phyloP scores from a whole-genome alignment of 2,888 invertebrate genomes.

The Diaperis boleti region DNA sequence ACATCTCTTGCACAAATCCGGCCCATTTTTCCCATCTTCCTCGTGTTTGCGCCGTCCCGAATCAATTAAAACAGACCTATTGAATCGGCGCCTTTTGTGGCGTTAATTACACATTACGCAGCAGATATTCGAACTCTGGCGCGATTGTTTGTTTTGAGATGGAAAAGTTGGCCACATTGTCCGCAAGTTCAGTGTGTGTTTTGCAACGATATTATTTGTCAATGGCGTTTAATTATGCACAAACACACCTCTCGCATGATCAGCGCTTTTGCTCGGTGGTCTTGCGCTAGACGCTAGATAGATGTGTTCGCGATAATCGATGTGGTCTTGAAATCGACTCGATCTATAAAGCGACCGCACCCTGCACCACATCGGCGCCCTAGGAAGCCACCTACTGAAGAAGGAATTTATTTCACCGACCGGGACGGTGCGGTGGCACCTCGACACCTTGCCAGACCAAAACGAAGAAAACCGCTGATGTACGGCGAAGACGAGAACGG shows the following conservation, averaged over 20 bases:
- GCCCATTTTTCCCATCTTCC: conserved; percentile 23
- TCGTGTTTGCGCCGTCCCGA: conserved; percentile 4
- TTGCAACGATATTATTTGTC: conserved; percentile 27
- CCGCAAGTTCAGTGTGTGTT: conserved; percentile 28
- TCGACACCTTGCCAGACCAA: neutral
- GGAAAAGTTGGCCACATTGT: conserved; percentile 15
- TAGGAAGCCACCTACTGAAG: conserved; percentile 30
- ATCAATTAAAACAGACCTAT: conserved; percentile 22
- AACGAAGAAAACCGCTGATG: neutral
- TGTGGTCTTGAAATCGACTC: conserved; percentile 4
- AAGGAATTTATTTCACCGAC: conserved; percentile 12
- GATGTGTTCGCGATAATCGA: conserved; percentile 20
- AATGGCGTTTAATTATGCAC: conserved; percentile 23
- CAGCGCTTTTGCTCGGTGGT: conserved; percentile 4
- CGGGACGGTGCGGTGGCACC: conserved; percentile 22
- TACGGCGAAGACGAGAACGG: neutral
- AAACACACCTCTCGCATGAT: conserved; percentile 24
- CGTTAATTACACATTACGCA: conserved; percentile 31
- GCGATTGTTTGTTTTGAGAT: conserved; percentile 29
- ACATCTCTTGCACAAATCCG: conserved; percentile 23
- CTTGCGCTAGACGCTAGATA: conserved; percentile 2
- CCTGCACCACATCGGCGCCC: conserved; percentile 34
- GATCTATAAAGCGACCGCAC: conserved; percentile 31
- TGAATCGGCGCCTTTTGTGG: conserved; percentile 25
- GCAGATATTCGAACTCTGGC: conserved; percentile 17